These are phyloP conservation scores for Tridacna gigas DNA, from an alignment of 2,888 invertebrate genomes.

Conservation along the genomic window DNA sequence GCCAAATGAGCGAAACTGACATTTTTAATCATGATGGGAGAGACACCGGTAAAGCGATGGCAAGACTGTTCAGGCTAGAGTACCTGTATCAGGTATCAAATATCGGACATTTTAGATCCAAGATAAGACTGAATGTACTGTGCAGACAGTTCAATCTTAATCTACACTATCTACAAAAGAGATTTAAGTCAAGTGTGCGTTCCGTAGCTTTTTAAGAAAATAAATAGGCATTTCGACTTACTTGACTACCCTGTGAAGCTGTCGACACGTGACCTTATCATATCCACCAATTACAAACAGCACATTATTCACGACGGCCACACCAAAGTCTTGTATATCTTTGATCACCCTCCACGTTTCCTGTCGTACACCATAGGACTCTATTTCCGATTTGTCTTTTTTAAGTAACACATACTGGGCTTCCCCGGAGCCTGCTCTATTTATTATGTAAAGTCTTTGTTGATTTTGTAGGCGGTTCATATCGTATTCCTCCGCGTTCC, in stretches of 20 bases:
- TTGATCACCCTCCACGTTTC: constrained; percentile 73
- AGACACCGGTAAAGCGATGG: too few species aligned
- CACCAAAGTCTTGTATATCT: constrained; percentile 74
- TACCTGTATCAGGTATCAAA: too few species aligned
- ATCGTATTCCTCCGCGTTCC: constrained; percentile 29
- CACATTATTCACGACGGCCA: constrained; percentile 72
- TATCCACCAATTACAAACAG: constrained; percentile 79
- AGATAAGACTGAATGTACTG: too few species aligned
- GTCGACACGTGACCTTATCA: constrained; percentile 65
- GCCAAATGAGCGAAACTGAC: too few species aligned
- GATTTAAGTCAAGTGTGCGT: too few species aligned
- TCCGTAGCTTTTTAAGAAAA: too few species aligned
- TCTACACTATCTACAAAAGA: too few species aligned
- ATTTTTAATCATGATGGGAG: too few species aligned
- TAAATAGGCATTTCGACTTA: constrained; percentile 46
- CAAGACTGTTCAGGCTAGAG: too few species aligned
- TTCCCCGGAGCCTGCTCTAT: constrained; percentile 73
- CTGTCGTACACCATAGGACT: constrained; percentile 68
- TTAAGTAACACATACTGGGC: constrained; percentile 74
- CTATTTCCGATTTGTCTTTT: constrained; percentile 64
- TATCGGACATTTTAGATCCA: too few species aligned
- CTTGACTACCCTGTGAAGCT: constrained; percentile 71
- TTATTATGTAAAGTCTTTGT: constrained; percentile 76
- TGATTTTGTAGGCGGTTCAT: constrained; percentile 61
- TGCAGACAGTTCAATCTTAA: too few species aligned